Base-by-base conservation (phyloP, 2,888 invertebrate species). In the Hirtodrosophila confusa region DNA sequence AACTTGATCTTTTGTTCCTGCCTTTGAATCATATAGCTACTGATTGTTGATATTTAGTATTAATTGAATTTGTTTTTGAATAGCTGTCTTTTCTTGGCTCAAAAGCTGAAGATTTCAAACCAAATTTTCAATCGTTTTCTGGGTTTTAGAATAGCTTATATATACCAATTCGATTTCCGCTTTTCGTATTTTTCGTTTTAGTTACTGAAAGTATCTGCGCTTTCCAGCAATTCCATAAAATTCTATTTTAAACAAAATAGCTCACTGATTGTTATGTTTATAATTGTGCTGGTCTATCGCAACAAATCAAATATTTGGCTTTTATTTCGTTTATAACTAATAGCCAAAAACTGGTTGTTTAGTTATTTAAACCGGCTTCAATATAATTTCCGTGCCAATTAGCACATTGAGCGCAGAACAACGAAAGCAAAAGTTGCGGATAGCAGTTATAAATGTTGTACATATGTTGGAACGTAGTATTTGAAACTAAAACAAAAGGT, bases 371-470 rank as follows among this genome's bases (percentile, higher is more conserved):
- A 84, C 86, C 80, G 85, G 82, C 80, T 82, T 73, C 50, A 68
- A 73, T 67, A 58, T 61, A 67, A 75, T 87, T 83, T 83, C 83
- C 87, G 87, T 76, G 82, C 75, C 85, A 85, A 87, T 83, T 83
- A 87, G 83, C 76, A 69, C 63, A 65, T 45, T 60, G 55, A 64
- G 75, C 56, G 55, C 69, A 53, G 35, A 62, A 51, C 60, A 82
- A 69, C 77, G 87, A 84, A 84, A 84, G 86, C 88, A 84, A 84
- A 78, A 84, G 84, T 84, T 71, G 75, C 70, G 65, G 77, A 83
- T 76, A 69, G 65, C 74, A 64, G 64, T 61, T 74, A 56, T 65
- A 69, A 63, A 66, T 50, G 37, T 45, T 17, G 11, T 27, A 29
- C 33, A 35, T 36, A 17, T 11, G 9, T 37, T 39, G 31, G 23